Evolutionary conservation across 2,113 vertebrate species (phyloP).

Genomic region (Seriola aureovittata): DNA sequence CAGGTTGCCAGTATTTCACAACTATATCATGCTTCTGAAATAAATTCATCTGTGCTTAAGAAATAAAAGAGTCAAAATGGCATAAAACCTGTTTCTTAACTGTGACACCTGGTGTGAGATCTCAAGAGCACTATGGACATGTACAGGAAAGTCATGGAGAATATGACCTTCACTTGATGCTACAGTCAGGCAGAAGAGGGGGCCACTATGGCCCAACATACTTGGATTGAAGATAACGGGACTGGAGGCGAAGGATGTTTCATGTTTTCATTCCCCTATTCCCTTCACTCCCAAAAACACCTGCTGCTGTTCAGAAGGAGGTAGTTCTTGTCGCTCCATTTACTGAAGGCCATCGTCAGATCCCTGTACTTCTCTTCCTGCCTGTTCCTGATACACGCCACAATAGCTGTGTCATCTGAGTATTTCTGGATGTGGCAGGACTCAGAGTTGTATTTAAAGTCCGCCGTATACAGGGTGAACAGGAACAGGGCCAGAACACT

Average conservation of each 20-base stretch:
- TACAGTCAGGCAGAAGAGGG: constrained; percentile 16
- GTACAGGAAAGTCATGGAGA: constrained; percentile 8
- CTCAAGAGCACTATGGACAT: not conserved
- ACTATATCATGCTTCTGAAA: not conserved
- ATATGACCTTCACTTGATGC: constrained; percentile 42
- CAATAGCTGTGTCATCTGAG: no score
- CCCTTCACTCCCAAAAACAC: constrained; percentile 35
- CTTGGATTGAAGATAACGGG: not conserved
- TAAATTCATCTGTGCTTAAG: not conserved
- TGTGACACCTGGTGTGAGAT: not conserved
- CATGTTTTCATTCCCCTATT: constrained; percentile 42
- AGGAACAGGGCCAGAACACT: no score
- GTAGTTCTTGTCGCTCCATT: no score
- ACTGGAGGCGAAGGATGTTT: constrained; percentile 28
- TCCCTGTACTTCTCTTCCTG: no score
- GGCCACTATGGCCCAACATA: constrained; percentile 5
- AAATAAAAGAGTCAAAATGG: not conserved
- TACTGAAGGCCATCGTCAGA: no score
- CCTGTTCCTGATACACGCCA: no score
- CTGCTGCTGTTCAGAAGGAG: not conserved
- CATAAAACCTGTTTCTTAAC: not conserved
- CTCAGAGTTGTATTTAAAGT: no score
- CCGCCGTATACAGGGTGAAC: no score
- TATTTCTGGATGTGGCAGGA: no score
- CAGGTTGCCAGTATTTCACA: no score